Percentiles rank a stretch among this genome's conserved stretches.
phyloP scores from a whole-genome alignment of 2,113 vertebrate species.

The Aptenodytes patagonicus region DNA sequence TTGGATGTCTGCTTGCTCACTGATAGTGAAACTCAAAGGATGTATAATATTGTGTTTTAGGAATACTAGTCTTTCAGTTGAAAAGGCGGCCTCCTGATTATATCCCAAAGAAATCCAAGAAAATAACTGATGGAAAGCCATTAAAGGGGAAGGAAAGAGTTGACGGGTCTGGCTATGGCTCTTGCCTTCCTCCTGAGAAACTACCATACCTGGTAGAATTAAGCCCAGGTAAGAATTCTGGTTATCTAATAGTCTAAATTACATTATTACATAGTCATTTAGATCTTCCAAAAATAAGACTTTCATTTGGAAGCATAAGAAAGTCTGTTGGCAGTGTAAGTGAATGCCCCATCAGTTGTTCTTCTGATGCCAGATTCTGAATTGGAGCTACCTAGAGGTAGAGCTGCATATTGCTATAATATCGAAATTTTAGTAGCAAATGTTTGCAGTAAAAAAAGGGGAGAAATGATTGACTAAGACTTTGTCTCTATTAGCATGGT shows the following conservation, averaged over 20 bases:
- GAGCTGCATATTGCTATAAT: background rate
- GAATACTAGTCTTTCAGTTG: constrained; percentile 91
- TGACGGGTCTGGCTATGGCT: constrained; percentile 76
- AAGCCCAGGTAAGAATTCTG: constrained; percentile 83
- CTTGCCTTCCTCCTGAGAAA: constrained; percentile 85
- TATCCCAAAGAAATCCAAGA: constrained; percentile 83
- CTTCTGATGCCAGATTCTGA: background rate
- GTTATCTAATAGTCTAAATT: background rate
- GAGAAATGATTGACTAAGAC: background rate
- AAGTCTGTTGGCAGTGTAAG: background rate
- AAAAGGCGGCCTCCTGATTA: constrained; percentile 91
- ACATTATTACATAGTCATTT: background rate
- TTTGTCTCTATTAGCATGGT: background rate
- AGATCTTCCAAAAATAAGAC: background rate
- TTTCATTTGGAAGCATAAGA: background rate
- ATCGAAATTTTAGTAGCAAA: background rate
- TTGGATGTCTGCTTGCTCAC: background rate
- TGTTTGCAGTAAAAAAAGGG: background rate
- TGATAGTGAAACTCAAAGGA: background rate
- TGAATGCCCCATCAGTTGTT: background rate
- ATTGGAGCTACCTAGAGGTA: background rate
- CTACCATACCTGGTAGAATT: constrained; percentile 96
- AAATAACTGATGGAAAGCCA: constrained; percentile 79
- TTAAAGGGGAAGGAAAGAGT: constrained; percentile 76
- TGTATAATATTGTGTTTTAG: constrained; percentile 63